Evolutionary conservation across 2,797 vertebrate species (phyloP).

Genomic region (Myiotriccus ornatus): DNA sequence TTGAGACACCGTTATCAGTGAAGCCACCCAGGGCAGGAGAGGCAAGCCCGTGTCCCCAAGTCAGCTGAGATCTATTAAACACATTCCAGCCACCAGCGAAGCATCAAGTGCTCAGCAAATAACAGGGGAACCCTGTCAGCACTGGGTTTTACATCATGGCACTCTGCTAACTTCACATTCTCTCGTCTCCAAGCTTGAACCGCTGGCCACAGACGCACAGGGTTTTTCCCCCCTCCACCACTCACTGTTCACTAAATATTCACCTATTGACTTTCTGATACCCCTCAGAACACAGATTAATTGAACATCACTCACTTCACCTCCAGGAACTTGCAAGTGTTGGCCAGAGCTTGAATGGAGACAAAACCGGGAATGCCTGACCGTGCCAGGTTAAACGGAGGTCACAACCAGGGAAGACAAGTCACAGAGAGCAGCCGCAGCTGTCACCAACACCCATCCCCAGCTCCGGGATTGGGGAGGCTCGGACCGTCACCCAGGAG

Average conservation of each 20-base stretch:
- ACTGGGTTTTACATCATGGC: not conserved
- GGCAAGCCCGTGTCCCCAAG: not conserved
- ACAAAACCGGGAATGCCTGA: not conserved
- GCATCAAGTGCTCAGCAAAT: slow-evolving; percentile 4
- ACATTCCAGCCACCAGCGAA: not conserved
- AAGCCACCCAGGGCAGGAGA: not conserved
- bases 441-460: fast-evolving
- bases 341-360: not conserved
- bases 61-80: not conserved
- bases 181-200: not conserved
- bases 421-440: not conserved
- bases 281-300: slow-evolving; percentile 37
- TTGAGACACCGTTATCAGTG: slow-evolving; percentile 1
- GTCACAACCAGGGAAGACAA: not conserved
- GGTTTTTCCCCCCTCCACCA: not conserved
- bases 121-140: not conserved
- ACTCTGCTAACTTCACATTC: not conserved
- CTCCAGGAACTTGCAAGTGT: not conserved
- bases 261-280: slow-evolving; percentile 40
- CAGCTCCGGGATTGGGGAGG: not conserved
- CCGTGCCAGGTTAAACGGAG: not conserved
- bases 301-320: slow-evolving; percentile 35
- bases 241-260: slow-evolving; percentile 27
- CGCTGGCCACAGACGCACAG: not conserved
- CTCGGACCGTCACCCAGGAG: fast-evolving